Conservation (phyloP, 2,797 vertebrate species). For the Uromys caudimaculatus region DNA sequence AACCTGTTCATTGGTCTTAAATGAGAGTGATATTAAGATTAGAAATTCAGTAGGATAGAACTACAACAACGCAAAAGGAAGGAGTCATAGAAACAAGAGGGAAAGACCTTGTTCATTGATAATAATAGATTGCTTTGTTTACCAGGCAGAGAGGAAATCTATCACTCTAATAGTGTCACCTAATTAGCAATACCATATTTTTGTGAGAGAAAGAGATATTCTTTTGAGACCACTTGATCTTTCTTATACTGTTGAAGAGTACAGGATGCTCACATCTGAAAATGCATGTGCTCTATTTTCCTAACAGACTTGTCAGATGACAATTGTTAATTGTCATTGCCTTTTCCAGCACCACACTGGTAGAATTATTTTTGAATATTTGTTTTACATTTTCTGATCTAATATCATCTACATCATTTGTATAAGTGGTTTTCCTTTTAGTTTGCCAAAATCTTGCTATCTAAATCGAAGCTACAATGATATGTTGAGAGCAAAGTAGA, state of each 20-base stretch:
- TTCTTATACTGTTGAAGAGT: background rate
- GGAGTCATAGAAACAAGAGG: background rate
- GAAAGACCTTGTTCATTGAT: background rate
- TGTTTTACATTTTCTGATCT: background rate
- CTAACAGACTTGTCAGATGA: background rate
- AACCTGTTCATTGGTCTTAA: background rate
- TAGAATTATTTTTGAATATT: background rate
- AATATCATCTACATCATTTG: background rate
- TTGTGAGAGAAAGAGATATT: slow-evolving; percentile 9
- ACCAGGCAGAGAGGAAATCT: background rate
- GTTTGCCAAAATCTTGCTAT: background rate
- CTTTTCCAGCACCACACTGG: background rate
- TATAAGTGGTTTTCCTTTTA: background rate
- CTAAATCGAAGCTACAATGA: background rate
- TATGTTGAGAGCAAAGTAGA: background rate
- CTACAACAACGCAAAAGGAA: background rate
- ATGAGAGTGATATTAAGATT: background rate
- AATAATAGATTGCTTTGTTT: slow-evolving; percentile 38
- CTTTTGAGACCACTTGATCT: slow-evolving; percentile 7
- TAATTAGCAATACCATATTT: slow-evolving; percentile 9
- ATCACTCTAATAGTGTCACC: slow-evolving; percentile 45
- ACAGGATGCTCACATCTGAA: background rate
- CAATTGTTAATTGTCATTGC: background rate
- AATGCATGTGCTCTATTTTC: background rate
- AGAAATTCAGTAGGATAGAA: background rate